Evolutionary conservation across 2,888 invertebrate species (phyloP).

Genomic region (Gari tellinella): DNA sequence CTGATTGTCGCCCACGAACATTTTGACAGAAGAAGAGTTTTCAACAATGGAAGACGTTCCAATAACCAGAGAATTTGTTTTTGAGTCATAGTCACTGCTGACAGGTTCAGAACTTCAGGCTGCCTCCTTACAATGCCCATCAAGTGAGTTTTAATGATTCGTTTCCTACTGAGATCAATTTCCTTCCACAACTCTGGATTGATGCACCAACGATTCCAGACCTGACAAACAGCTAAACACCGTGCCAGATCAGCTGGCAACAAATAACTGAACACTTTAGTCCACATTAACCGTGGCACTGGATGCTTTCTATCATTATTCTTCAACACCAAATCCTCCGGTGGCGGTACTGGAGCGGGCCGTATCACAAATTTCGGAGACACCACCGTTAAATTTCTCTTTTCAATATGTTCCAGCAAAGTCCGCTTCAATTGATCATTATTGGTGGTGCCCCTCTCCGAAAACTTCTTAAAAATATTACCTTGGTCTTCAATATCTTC

Average conservation of each 20-base stretch:
- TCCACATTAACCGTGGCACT: constrained; percentile 82
- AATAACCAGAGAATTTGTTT: constrained; percentile 97
- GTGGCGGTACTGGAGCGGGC: constrained; percentile 78
- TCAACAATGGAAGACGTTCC: constrained; percentile 92
- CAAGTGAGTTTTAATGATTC: constrained; percentile 90
- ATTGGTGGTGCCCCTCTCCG: background rate
- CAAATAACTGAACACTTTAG: constrained; percentile 84
- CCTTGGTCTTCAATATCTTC: no score
- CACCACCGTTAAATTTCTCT: constrained; percentile 51
- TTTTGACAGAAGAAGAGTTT: constrained; percentile 90
- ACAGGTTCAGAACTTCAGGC: constrained; percentile 92
- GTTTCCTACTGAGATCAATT: constrained; percentile 90
- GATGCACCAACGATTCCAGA: constrained; percentile 94
- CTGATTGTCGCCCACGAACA: constrained; percentile 90
- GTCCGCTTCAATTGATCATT: constrained; percentile 40
- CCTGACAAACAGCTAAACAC: constrained; percentile 91
- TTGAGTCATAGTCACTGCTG: constrained; percentile 95
- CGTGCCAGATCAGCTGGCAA: constrained; percentile 87
- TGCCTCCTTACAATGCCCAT: constrained; percentile 95
- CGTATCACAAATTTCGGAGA: constrained; percentile 76
- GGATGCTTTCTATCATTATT: constrained; percentile 70
- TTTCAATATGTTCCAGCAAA: constrained; percentile 42
- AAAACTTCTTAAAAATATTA: background rate
- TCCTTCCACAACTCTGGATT: constrained; percentile 93
- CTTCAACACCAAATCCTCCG: constrained; percentile 72